Evolutionary conservation across 2,113 vertebrate species (phyloP).

Genomic region (Trichechus manatus): DNA sequence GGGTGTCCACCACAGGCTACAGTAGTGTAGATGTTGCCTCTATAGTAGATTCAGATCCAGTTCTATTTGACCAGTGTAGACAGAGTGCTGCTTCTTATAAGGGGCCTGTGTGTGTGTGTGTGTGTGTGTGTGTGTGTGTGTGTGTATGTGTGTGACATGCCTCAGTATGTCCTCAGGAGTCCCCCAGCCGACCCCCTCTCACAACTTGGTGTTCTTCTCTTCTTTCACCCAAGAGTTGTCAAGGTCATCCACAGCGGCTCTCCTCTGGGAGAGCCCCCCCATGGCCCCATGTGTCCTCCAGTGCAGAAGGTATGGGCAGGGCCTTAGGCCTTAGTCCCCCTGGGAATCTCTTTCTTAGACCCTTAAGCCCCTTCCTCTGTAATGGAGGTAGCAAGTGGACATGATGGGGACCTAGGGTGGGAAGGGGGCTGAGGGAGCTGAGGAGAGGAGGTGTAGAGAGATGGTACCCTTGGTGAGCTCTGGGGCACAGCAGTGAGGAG

Average conservation of each 20-base stretch:
- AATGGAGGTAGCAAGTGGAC: neutral
- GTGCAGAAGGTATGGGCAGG: constrained; percentile 86
- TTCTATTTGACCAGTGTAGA: neutral
- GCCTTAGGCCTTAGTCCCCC: neutral
- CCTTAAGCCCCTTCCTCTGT: neutral
- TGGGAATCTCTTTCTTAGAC: neutral
- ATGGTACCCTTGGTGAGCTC: neutral
- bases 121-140: neutral
- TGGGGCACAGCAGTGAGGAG: neutral
- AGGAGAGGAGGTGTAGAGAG: neutral
- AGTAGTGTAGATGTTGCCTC: neutral
- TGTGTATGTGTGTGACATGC: neutral
- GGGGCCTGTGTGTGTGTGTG: neutral
- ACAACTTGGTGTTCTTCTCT: constrained; percentile 79
- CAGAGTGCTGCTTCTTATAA: neutral
- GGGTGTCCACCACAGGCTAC: neutral
- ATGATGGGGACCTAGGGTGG: neutral
- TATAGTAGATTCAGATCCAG: neutral
- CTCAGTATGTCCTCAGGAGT: neutral
- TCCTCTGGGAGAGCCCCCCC: constrained; percentile 76
- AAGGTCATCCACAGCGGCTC: constrained; percentile 68
- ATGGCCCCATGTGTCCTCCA: constrained; percentile 47
- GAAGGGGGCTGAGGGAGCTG: neutral
- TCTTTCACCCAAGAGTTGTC: constrained; percentile 79
- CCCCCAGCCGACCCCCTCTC: neutral